Evolutionary conservation across 2,888 invertebrate species (phyloP).

Genomic region (Apamea anceps): DNA sequence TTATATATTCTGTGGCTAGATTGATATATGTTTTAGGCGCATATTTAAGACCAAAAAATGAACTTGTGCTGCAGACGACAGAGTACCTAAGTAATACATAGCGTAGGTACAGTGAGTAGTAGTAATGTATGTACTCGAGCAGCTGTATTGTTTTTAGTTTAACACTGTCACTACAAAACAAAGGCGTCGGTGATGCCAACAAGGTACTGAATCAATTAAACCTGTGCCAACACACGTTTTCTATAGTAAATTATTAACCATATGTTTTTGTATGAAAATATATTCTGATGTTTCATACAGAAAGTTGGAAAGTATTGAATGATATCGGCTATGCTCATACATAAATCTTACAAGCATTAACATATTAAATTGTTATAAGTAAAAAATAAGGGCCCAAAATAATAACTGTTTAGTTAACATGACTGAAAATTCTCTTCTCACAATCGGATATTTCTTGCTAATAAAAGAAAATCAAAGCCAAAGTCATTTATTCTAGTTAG

Average conservation of each 20-base stretch:
- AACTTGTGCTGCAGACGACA: neutral
- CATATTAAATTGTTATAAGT: too few relatives aligned
- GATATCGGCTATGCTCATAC: neutral
- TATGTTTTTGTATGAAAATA: conserved; percentile 8
- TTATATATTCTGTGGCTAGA: too few relatives aligned
- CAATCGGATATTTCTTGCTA: neutral
- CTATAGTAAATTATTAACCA: neutral
- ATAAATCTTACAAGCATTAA: neutral
- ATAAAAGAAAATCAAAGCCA: neutral
- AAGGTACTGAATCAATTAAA: conserved; percentile 27
- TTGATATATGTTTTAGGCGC: too few relatives aligned
- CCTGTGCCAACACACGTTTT: conserved; percentile 20
- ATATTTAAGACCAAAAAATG: too few relatives aligned
- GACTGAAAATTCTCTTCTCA: neutral
- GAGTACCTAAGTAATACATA: neutral
- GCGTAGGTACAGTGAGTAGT: neutral
- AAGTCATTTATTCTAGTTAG: too few relatives aligned
- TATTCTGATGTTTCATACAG: neutral
- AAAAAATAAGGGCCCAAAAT: neutral
- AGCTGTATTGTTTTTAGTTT: conserved; percentile 24
- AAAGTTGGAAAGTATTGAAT: neutral
- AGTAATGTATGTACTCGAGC: conserved; percentile 4
- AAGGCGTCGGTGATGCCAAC: conserved; percentile 41
- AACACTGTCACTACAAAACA: conserved; percentile 28
- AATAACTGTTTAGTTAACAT: neutral